Percentiles rank a stretch among this genome's conserved stretches.
phyloP scores from a whole-genome alignment of 2,888 invertebrate genomes.

The Endomychus coccineus region DNA sequence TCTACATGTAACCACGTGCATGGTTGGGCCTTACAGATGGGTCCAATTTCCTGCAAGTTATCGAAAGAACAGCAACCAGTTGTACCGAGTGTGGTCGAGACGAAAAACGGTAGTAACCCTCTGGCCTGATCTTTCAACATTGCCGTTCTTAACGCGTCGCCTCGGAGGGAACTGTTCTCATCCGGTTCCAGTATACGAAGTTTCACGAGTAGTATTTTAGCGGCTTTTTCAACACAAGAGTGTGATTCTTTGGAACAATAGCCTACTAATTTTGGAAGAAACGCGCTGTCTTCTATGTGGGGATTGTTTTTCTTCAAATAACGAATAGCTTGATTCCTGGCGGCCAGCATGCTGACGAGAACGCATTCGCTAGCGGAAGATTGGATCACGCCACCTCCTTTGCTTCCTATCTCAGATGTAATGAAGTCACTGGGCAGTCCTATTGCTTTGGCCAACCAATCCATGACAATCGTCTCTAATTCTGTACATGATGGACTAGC shows the following conservation, averaged over 20 bases:
- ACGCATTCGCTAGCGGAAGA: constrained; percentile 80
- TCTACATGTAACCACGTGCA: constrained; percentile 83
- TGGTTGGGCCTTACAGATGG: constrained; percentile 54
- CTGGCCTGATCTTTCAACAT: constrained; percentile 65
- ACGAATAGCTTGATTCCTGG: constrained; percentile 63
- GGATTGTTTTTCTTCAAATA: constrained; percentile 52
- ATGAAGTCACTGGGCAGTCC: constrained; percentile 65
- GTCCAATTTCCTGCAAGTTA: constrained; percentile 69
- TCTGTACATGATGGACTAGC: constrained; percentile 97
- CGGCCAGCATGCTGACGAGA: constrained; percentile 68
- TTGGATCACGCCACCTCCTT: constrained; percentile 75
- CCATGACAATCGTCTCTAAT: constrained; percentile 72
- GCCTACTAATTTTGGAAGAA: constrained; percentile 70
- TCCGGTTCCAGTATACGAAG: constrained; percentile 65
- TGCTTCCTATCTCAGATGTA: constrained; percentile 46
- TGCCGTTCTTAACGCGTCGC: constrained; percentile 53
- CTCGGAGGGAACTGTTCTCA: constrained; percentile 57
- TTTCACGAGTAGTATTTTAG: constrained; percentile 68
- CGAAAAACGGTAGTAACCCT: constrained; percentile 77
- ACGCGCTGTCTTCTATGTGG: constrained; percentile 56
- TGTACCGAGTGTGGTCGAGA: constrained; percentile 74
- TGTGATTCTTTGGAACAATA: constrained; percentile 68
- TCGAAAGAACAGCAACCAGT: constrained; percentile 81
- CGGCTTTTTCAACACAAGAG: constrained; percentile 71
- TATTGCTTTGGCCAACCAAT: constrained; percentile 74